These are phyloP conservation scores for Diplazon laetatorius DNA, from an alignment of 2,888 invertebrate genomes.

Conservation along the genomic window DNA sequence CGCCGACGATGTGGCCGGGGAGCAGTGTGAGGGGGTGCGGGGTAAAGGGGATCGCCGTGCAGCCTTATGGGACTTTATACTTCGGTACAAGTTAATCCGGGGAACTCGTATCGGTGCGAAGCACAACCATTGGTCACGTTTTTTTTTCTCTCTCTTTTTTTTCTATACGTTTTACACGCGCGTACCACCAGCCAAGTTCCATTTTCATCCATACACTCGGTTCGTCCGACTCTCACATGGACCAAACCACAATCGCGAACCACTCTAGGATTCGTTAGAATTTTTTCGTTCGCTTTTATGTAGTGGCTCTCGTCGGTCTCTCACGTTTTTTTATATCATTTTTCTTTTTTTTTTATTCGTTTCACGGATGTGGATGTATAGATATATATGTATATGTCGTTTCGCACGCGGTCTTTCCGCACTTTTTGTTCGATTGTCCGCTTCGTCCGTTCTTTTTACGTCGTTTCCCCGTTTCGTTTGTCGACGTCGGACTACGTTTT, in stretches of 20 bases:
- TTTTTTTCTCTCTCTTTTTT: too few relatives aligned
- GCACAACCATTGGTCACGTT: constrained; percentile 53
- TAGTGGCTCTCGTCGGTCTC: constrained; percentile 48
- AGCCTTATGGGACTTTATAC: constrained; percentile 70
- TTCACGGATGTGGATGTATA: too few relatives aligned
- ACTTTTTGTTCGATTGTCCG: constrained; percentile 59
- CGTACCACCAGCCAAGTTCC: background rate
- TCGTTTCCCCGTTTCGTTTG: constrained; percentile 43
- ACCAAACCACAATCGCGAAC: constrained; percentile 41
- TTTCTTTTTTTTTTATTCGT: constrained; percentile 40
- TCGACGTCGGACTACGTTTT: constrained; percentile 22
- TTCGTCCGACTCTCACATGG: constrained; percentile 47
- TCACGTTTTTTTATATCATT: constrained; percentile 46
- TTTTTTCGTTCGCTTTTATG: constrained; percentile 50
- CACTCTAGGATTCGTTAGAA: constrained; percentile 52
- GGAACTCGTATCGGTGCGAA: constrained; percentile 58
- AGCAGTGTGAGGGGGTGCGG: constrained; percentile 34
- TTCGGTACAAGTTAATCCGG: constrained; percentile 80
- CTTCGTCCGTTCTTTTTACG: constrained; percentile 43
- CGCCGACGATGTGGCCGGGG: constrained; percentile 65
- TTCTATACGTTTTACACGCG: constrained; percentile 11
- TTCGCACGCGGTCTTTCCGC: constrained; percentile 20
- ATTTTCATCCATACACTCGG: constrained; percentile 34
- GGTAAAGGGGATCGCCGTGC: constrained; percentile 47
- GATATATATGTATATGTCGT: too few relatives aligned